Evolutionary conservation across 2,113 vertebrate genomes (phyloP).

Genomic region (Onychostoma macrolepis): DNA sequence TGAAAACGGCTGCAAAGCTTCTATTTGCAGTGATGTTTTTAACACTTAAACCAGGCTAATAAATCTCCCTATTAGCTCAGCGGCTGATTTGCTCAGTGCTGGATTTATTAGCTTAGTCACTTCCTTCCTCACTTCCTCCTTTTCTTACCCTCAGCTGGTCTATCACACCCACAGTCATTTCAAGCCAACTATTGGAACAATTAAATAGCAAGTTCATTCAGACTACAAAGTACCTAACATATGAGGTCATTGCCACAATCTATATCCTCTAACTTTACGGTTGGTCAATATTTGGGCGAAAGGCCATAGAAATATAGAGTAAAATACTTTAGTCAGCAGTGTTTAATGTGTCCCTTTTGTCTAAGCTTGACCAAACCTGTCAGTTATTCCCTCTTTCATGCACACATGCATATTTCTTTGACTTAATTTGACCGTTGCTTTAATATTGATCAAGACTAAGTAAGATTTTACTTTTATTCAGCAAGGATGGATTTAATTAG

Average conservation of each 20-base stretch:
- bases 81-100: background rate
- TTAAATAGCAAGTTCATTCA: constrained; percentile 7
- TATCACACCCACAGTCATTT: constrained; percentile 24
- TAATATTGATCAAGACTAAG: background rate
- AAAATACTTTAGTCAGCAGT: constrained; percentile 1
- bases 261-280: background rate
- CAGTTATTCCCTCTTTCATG: background rate
- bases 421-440: background rate
- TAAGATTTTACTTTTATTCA: background rate
- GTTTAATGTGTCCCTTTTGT: constrained; percentile 1
- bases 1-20: background rate
- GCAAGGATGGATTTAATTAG: background rate
- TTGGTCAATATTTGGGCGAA: background rate
- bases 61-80: constrained; percentile 23
- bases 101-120: constrained; percentile 43
- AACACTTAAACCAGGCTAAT: constrained; percentile 24
- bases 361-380: constrained; percentile 4
- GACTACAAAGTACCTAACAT: background rate
- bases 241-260: background rate
- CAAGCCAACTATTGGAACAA: constrained; percentile 6
- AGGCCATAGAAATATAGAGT: background rate
- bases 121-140: constrained; percentile 10
- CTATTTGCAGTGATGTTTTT: constrained; percentile 35
- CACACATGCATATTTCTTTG: background rate
- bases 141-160: background rate